phyloP scores from a whole-genome alignment of 2,113 vertebrate species.

The Melospiza melodia region DNA sequence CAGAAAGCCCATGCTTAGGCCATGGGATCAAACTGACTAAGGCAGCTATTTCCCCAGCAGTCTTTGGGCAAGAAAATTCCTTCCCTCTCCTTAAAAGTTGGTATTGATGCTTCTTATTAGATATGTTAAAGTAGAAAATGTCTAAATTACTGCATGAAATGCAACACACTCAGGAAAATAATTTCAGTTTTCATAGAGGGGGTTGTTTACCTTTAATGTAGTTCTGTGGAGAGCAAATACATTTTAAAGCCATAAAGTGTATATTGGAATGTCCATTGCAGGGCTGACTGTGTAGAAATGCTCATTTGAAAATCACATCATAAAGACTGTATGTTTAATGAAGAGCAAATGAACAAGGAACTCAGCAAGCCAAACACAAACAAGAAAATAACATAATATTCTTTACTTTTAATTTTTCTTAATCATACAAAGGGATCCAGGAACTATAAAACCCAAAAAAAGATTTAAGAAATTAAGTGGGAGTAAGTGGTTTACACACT shows the following conservation, averaged over 20 bases:
- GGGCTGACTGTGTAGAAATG: not conserved
- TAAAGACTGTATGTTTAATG: not conserved
- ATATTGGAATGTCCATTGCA: not conserved
- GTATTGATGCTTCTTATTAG: not conserved
- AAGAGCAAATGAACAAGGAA: not conserved
- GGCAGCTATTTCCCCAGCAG: not conserved
- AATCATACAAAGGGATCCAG: not conserved
- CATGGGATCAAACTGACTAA: not conserved
- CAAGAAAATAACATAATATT: not conserved
- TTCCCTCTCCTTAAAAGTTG: not conserved
- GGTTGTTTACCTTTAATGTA: not conserved
- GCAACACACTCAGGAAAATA: not conserved
- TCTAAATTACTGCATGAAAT: not conserved
- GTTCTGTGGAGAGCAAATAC: not conserved
- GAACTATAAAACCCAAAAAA: not conserved
- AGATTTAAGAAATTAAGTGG: not conserved
- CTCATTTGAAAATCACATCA: not conserved
- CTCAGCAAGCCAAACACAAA: not conserved
- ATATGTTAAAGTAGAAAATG: not conserved
- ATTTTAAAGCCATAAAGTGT: not conserved
- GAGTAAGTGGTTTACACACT: not conserved
- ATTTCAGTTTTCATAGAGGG: not conserved
- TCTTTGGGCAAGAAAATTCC: not conserved
- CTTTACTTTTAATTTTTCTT: not conserved
- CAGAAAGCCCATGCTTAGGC: accelerated